Evolutionary conservation across 2,797 vertebrate species (phyloP).

Genomic region (Brachyrhaphis roseni): DNA sequence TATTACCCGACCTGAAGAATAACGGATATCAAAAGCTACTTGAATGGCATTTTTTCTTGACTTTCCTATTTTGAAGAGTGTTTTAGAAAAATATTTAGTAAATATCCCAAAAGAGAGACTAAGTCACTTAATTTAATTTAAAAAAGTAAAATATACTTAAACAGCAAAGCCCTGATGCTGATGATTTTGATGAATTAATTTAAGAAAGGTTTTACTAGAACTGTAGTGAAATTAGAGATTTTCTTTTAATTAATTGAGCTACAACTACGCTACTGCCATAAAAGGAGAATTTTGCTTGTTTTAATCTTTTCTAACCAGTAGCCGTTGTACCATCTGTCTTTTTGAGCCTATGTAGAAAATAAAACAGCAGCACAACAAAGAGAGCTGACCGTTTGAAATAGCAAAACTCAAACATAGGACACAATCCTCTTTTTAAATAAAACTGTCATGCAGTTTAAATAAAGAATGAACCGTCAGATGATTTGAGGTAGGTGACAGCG

Average conservation of each 20-base stretch:
- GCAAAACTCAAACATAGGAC: constrained; percentile 37
- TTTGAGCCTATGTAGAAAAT: background rate
- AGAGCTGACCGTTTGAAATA: constrained; percentile 7
- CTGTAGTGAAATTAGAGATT: background rate
- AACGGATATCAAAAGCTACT: background rate
- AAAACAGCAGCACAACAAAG: background rate
- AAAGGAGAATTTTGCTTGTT: background rate
- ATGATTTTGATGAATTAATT: background rate
- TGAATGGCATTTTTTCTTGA: background rate
- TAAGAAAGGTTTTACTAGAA: background rate
- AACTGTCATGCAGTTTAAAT: constrained; percentile 45
- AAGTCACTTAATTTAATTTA: background rate
- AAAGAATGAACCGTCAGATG: constrained; percentile 30
- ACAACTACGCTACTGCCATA: background rate
- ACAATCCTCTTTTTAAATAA: constrained; percentile 37
- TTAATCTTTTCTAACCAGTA: background rate
- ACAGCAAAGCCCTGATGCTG: background rate
- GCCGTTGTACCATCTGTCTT: background rate
- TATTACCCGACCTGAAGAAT: background rate
- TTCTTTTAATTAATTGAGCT: background rate
- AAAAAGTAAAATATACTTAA: background rate
- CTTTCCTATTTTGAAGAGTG: background rate
- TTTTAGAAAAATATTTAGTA: too few species aligned
- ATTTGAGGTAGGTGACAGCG: constrained; percentile 35
- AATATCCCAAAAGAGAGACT: background rate